Base-by-base conservation (phyloP, 1,140 invertebrate species). In the Trichoplusia ni region DNA sequence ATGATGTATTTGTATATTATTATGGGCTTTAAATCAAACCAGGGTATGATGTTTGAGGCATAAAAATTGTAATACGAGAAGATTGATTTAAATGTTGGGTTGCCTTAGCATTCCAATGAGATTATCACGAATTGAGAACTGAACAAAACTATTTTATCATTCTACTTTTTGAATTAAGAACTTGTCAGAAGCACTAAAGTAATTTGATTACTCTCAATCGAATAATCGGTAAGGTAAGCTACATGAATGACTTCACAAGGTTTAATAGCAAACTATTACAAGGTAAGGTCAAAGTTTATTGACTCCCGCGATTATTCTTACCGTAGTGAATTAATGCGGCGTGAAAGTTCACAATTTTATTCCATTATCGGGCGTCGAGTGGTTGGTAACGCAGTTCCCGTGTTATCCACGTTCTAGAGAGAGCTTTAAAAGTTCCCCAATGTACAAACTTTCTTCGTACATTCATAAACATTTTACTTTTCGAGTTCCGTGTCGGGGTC, bases 381-480 rank as follows among this genome's bases (percentile, higher is more conserved):
- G 67, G 64, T 76, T 54, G 82, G 82, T 86, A 86, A 86, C 75
- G 78, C 84, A 71, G 70, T 84, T 81, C 67, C 69, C 82, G 56
- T 86, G 82, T 90, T 83, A 88, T 86, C 82, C 82, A 65, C 67
- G 71, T 73, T 77, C 71, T 69, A 60, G 60, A 72, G 78, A 80
- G 79, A 86, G 76, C 79, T 80, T 81, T 82, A 84, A 85, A 84
- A 85, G 75, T 85, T 84, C 18, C 27, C 59, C 64, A 67, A 63
- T 67, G 68, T 76, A 75, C 64, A 53, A 87, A 82, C 73, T 85
- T 86, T 71, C 68, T 82, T 83, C 79, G 83, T 84, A 83, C 81
- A 82, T 89, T 85, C 84, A 87, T 86, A 87, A 89, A 87, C 78
- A 89, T 87, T 89, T 87, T 83, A 82, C 81, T 86, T 85, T 67